Evolutionary conservation across 2,113 vertebrate species (phyloP).

Genomic region (Callipepla californica): DNA sequence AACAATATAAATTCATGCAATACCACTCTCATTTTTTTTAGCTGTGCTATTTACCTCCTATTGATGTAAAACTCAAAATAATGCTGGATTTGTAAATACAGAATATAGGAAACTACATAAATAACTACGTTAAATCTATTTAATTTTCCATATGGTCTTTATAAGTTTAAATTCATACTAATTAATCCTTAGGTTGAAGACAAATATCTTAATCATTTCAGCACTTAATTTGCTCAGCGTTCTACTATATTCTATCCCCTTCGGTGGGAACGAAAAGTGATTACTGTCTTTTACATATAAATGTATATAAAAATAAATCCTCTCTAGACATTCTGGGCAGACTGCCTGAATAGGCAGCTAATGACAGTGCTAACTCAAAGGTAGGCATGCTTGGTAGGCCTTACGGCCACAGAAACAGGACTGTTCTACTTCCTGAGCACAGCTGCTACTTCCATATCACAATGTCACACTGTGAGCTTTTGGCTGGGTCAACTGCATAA

Average conservation of each 20-base stretch:
- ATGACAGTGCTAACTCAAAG: background rate
- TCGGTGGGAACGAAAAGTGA: background rate
- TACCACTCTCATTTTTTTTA: background rate
- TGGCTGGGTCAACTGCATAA: background rate
- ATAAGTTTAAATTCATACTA: background rate
- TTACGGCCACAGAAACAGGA: background rate
- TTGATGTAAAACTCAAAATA: background rate
- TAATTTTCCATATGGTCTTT: background rate
- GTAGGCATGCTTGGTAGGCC: background rate
- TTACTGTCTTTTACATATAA: background rate
- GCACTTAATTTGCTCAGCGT: slow-evolving; percentile 16
- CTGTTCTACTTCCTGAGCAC: background rate
- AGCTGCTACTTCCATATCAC: background rate
- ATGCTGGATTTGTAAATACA: background rate
- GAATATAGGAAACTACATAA: background rate
- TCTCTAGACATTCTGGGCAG: background rate
- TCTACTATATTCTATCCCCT: background rate
- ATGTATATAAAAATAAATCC: background rate
- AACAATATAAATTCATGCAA: background rate
- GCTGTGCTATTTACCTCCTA: background rate
- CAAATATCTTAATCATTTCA: slow-evolving; percentile 8
- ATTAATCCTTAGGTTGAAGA: background rate
- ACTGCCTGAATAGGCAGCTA: background rate
- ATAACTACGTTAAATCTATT: background rate
- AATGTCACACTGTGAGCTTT: background rate